Conservation (phyloP, 53 echinoderm and acorn worm species). For the Holothuria leucospilota region DNA sequence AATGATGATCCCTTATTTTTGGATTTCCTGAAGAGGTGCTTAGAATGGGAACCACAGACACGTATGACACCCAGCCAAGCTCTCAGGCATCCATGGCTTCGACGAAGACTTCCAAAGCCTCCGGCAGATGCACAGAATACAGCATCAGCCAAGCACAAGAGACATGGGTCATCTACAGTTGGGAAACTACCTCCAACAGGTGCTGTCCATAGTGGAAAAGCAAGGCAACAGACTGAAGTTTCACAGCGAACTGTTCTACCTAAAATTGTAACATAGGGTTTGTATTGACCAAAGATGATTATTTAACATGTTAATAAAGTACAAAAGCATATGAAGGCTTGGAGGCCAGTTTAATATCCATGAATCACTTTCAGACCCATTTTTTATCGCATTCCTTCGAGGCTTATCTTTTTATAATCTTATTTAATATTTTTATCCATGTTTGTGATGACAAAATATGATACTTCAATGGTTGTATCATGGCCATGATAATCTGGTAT, state of each 20-base stretch:
- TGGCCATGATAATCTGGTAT: too few relatives aligned
- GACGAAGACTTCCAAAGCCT: conserved; percentile 94
- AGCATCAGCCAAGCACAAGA: conserved; percentile 93
- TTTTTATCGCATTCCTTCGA: conserved; percentile 31
- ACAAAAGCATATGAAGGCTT: conserved; percentile 2
- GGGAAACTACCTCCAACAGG: conserved; percentile 96
- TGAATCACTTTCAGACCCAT: conserved; percentile 16
- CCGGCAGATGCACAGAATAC: conserved; percentile 65
- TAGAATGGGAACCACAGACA: conserved; percentile 97
- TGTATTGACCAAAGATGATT: conserved; percentile 31
- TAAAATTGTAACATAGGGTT: conserved; percentile 91
- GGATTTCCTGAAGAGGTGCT: conserved; percentile 92
- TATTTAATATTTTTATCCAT: too few relatives aligned
- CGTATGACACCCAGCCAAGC: conserved; percentile 98
- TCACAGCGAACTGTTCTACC: conserved; percentile 94
- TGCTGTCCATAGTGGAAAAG: conserved; percentile 77
- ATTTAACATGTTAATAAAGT: neutral
- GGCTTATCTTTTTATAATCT: conserved; percentile 35
- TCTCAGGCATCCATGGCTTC: conserved; percentile 95
- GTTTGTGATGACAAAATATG: too few relatives aligned
- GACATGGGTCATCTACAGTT: conserved; percentile 83
- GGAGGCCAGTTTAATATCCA: conserved; percentile 18
- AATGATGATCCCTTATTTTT: conserved; percentile 94
- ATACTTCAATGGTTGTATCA: too few relatives aligned
- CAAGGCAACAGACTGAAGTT: conserved; percentile 68